Conservation (phyloP, 1,140 invertebrate species). For the Micrasema longulum region DNA sequence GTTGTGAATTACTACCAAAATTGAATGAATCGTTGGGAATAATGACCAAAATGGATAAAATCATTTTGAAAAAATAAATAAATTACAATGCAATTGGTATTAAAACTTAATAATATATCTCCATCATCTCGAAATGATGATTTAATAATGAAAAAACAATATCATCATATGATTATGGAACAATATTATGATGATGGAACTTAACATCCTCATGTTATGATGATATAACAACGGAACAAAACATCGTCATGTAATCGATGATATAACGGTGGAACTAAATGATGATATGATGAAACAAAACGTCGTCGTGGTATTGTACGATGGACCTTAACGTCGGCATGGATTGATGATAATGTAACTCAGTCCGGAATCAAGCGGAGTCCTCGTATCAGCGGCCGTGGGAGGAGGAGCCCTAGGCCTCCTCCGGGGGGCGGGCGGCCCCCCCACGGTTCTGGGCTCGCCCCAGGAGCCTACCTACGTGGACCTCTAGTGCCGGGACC, state of each 20-base stretch:
- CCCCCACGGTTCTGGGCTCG: conserved; percentile 73
- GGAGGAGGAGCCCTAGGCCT: conserved; percentile 71
- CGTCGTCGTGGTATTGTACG: background rate
- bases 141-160: background rate
- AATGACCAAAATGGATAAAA: background rate
- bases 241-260: too few relatives aligned
- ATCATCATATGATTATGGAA: too few relatives aligned
- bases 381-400: conserved; percentile 71
- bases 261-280: background rate
- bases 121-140: too few relatives aligned
- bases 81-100: too few relatives aligned
- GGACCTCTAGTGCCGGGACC: conserved; percentile 81
- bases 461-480: conserved; percentile 93
- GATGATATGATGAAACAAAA: background rate
- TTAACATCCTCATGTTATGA: too few relatives aligned
- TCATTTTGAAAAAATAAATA: background rate
- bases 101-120: too few relatives aligned
- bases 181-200: too few relatives aligned
- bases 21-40: too few relatives aligned
- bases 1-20: too few relatives aligned
- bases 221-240: too few relatives aligned
- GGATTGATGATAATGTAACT: background rate
- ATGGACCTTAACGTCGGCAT: background rate
- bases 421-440: conserved; percentile 68
- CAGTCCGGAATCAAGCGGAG: conserved; percentile 74